phyloP scores from a whole-genome alignment of 2,888 invertebrate species.

The Euplexia lucipara region DNA sequence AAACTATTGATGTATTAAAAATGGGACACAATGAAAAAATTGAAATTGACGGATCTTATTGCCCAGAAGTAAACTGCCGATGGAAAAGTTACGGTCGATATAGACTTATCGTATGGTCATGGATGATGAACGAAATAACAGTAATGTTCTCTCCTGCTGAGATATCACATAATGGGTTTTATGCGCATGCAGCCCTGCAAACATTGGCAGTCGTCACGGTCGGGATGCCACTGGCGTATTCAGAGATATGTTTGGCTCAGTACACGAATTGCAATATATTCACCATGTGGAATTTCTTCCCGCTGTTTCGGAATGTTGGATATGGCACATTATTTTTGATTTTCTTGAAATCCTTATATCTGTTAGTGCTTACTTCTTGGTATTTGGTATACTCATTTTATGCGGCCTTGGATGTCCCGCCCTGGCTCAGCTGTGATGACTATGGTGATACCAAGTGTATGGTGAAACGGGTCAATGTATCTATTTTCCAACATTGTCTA shows the following conservation, averaged over 20 bases:
- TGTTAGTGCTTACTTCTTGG: conserved; percentile 79
- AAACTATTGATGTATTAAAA: conserved; percentile 27
- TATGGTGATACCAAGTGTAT: conserved; percentile 79
- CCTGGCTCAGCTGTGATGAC: conserved; percentile 83
- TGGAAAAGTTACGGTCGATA: conserved; percentile 81
- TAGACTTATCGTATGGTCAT: conserved; percentile 79
- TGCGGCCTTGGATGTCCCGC: conserved; percentile 78
- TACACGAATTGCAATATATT: conserved; percentile 81
- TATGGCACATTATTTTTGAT: conserved; percentile 77
- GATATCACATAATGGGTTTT: conserved; percentile 80
- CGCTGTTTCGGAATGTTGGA: conserved; percentile 80
- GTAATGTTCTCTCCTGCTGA: conserved; percentile 74
- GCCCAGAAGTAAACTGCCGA: conserved; percentile 67
- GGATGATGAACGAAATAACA: conserved; percentile 83
- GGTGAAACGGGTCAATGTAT: conserved; percentile 82
- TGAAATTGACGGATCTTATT: conserved; percentile 66
- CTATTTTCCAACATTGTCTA: conserved; percentile 84
- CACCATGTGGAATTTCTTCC: conserved; percentile 83
- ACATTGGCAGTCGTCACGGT: conserved; percentile 75
- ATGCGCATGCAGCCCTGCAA: conserved; percentile 73
- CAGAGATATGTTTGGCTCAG: conserved; percentile 84
- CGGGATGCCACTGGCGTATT: conserved; percentile 84
- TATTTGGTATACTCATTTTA: conserved; percentile 81
- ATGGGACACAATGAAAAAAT: conserved; percentile 58
- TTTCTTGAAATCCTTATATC: conserved; percentile 76